phyloP scores from a whole-genome alignment of 2,113 vertebrate genomes.

The Phalacrocorax carbo region DNA sequence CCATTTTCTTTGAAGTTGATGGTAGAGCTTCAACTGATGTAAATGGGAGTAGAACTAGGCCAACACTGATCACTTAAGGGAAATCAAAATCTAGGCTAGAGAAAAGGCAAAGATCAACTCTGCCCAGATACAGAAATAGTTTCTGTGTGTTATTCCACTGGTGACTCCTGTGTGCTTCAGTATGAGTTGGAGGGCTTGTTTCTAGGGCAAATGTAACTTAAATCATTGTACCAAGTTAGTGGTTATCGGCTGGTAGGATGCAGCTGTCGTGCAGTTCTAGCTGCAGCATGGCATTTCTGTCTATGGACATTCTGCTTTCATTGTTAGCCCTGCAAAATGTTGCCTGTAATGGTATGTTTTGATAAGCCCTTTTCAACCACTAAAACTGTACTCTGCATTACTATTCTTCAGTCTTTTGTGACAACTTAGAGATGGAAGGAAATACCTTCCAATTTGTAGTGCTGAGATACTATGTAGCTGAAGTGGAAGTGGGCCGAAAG shows the following conservation, averaged over 20 bases:
- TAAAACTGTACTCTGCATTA: not conserved
- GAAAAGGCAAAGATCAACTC: slow-evolving; percentile 51
- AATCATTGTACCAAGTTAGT: not conserved
- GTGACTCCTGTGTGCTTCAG: not conserved
- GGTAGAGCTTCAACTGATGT: slow-evolving; percentile 28
- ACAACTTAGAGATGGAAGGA: not conserved
- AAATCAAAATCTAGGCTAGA: slow-evolving; percentile 62
- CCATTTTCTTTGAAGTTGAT: slow-evolving; percentile 29
- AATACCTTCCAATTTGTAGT: not conserved
- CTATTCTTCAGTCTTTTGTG: not conserved
- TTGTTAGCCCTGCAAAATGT: not conserved
- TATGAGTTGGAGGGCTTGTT: not conserved
- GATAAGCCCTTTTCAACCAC: not conserved
- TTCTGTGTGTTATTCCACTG: not conserved
- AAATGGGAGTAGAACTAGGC: slow-evolving; percentile 36
- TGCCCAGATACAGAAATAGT: slow-evolving; percentile 39
- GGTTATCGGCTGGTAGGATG: not conserved
- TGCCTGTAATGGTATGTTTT: not conserved
- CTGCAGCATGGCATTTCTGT: not conserved
- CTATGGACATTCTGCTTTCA: not conserved
- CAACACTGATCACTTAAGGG: slow-evolving; percentile 32
- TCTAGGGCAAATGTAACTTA: not conserved
- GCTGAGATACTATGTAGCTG: not conserved
- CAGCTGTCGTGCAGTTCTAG: not conserved
- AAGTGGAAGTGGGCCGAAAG: not conserved